Conservation (phyloP, 2,113 vertebrate species). For the Oryzias woworae region DNA sequence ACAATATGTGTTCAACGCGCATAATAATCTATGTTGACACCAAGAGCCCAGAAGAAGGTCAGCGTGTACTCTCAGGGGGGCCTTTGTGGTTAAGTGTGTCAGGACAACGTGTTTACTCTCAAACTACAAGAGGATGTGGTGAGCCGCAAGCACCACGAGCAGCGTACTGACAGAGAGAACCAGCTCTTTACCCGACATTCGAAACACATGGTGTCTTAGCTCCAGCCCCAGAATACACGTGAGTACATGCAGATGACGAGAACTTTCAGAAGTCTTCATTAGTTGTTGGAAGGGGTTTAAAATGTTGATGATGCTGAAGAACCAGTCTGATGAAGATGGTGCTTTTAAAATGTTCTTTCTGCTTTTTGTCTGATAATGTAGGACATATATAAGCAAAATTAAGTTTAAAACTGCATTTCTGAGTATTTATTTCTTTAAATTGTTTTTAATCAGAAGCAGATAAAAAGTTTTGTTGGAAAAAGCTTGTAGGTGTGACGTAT, state of each 20-base stretch:
- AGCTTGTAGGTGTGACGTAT: too few species aligned
- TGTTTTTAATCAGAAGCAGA: too few species aligned
- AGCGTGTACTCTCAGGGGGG: slow-evolving; percentile 49
- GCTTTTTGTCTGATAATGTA: too few species aligned
- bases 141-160: slow-evolving; percentile 52
- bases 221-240: slow-evolving; percentile 15
- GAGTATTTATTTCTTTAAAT: too few species aligned
- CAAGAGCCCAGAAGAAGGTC: slow-evolving; percentile 55
- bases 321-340: too few species aligned
- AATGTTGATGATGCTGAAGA: too few species aligned
- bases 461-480: too few species aligned
- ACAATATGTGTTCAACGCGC: slow-evolving; percentile 23
- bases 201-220: slow-evolving; percentile 45
- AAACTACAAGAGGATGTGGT: slow-evolving; percentile 76
- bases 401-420: too few species aligned
- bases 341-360: too few species aligned
- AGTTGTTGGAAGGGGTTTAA: slow-evolving; percentile 20
- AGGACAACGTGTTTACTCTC: slow-evolving; percentile 74
- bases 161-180: slow-evolving; percentile 39
- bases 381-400: too few species aligned
- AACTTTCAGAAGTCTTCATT: slow-evolving; percentile 5
- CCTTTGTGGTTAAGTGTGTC: slow-evolving; percentile 54
- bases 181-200: slow-evolving; percentile 40
- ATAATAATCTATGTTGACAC: slow-evolving; percentile 48
- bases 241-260: background rate